phyloP scores from a whole-genome alignment of 2,113 vertebrate genomes.

The Elgaria multicarinata region DNA sequence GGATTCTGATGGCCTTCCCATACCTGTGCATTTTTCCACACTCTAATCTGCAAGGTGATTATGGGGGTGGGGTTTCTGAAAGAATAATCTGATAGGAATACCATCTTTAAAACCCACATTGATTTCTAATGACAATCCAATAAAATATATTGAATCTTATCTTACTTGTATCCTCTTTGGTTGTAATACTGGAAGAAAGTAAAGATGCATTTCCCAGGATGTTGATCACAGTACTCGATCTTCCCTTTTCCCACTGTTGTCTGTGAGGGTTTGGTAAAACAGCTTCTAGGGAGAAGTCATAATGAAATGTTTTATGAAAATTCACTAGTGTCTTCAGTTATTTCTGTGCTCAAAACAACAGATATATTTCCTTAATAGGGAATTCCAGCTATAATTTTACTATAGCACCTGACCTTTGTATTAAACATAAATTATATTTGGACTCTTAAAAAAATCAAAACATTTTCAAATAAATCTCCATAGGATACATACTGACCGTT shows the following conservation, averaged over 20 bases:
- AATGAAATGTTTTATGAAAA: constrained; percentile 24
- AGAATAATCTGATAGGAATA: background rate
- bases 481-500: background rate
- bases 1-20: background rate
- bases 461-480: background rate
- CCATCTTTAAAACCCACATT: background rate
- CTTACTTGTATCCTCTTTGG: constrained; percentile 69
- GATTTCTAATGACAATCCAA: background rate
- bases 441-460: background rate
- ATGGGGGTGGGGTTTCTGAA: background rate
- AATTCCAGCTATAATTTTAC: background rate
- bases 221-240: constrained; percentile 68
- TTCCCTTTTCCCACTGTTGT: constrained; percentile 80
- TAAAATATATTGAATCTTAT: constrained; percentile 10
- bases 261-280: constrained; percentile 52
- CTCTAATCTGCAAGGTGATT: background rate
- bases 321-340: background rate
- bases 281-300: constrained; percentile 21
- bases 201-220: constrained; percentile 80
- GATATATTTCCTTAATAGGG: background rate
- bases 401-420: background rate
- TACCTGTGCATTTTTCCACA: background rate
- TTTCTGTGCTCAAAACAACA: background rate
- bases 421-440: background rate
- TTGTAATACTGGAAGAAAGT: constrained; percentile 75